Conservation (phyloP, 2,113 vertebrate genomes). For the Motacilla tschutschensis region DNA sequence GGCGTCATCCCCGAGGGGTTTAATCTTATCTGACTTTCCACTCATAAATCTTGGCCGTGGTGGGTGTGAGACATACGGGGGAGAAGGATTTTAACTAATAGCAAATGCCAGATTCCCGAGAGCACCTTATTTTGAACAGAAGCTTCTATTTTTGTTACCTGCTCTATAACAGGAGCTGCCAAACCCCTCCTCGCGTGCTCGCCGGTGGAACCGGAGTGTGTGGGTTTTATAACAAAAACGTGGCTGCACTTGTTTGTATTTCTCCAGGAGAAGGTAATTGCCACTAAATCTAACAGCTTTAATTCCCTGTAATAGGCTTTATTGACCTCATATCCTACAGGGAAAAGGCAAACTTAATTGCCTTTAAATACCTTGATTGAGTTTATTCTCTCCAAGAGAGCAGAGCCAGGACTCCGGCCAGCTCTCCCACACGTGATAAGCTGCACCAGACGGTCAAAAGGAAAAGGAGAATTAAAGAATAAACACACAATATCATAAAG, state of each 20-base stretch:
- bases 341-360: conserved; percentile 28
- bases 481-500: not conserved
- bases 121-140: not conserved
- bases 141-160: conserved; percentile 8
- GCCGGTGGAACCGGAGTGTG: not conserved
- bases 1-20: not conserved
- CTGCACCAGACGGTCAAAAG: not conserved
- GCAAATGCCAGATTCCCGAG: not conserved
- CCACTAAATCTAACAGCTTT: conserved; percentile 11
- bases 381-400: not conserved
- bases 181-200: not conserved
- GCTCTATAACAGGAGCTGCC: not conserved
- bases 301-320: conserved; percentile 20
- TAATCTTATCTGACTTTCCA: not conserved
- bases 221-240: not conserved
- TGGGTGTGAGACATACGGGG: not conserved
- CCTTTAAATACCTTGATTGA: conserved; percentile 17
- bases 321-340: not conserved
- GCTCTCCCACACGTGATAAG: not conserved
- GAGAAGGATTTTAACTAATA: not conserved
- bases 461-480: not conserved
- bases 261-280: not conserved
- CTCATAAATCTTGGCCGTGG: not conserved
- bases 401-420: not conserved
- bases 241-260: not conserved